A percentile compares a stretch with the other conserved stretches of the same genome.
phyloP scores from a whole-genome alignment of 1,140 invertebrate species.

The Piezodorus guildinii region DNA sequence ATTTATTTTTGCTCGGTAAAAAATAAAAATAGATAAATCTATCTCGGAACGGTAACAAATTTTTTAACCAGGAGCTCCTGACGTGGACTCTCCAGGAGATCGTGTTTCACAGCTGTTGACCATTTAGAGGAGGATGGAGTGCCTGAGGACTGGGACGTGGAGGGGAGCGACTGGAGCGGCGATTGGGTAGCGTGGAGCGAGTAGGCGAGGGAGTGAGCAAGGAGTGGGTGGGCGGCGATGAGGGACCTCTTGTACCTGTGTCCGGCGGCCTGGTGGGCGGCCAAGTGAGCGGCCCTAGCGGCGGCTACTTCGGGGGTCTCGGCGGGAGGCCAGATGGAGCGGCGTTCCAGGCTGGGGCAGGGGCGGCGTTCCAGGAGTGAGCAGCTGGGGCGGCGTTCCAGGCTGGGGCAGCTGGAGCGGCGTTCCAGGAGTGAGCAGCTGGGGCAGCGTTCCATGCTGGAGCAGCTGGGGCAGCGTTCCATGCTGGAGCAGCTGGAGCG shows the following conservation, averaged over 20 bases:
- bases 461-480: slow-evolving; percentile 38
- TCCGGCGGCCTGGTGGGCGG: slow-evolving; percentile 31
- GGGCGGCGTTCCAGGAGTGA: slow-evolving; percentile 33
- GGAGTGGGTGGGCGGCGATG: slow-evolving; percentile 11
- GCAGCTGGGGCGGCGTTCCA: slow-evolving; percentile 39
- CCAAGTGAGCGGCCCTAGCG: slow-evolving; percentile 44
- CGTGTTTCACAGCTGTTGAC: background rate
- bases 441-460: slow-evolving; percentile 33
- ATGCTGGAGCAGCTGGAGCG: slow-evolving; percentile 25
- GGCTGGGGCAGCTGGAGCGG: slow-evolving; percentile 23
- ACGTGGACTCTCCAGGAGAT: slow-evolving; percentile 2
- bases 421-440: slow-evolving; percentile 23
- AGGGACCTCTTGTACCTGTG: slow-evolving; percentile 8
- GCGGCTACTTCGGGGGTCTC: slow-evolving; percentile 47
- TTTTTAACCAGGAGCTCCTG: background rate
- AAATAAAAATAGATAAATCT: no score
- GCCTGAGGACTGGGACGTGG: slow-evolving; percentile 22
- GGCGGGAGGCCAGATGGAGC: slow-evolving; percentile 26
- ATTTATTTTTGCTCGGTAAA: slow-evolving; percentile 1
- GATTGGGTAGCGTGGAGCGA: background rate
- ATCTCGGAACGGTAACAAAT: background rate
- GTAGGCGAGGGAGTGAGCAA: background rate
- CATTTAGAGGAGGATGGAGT: slow-evolving; percentile 19
- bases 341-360: slow-evolving; percentile 21
- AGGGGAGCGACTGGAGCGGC: slow-evolving; percentile 11